Percentiles rank a stretch among this genome's conserved stretches.
Evolutionary conservation across 2,797 vertebrate genomes (phyloP).

Genomic region (Botia kubotai): DNA sequence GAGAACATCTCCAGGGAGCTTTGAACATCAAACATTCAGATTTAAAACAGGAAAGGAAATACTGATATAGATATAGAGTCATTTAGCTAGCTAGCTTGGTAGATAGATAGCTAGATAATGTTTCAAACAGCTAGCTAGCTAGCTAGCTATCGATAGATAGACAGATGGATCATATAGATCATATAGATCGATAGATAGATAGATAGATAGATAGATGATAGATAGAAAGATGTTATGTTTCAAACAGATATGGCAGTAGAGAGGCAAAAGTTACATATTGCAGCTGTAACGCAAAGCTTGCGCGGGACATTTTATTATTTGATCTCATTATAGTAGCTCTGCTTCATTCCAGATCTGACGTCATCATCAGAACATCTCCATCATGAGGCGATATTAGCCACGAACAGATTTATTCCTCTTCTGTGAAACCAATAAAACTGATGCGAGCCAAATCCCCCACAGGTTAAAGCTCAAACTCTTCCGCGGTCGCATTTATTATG

Average conservation of each 20-base stretch:
- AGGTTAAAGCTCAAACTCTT: conserved; percentile 66
- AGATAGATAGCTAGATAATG: too few species aligned
- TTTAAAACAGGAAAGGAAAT: conserved; percentile 25
- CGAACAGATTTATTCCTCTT: conserved; percentile 71
- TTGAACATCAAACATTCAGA: conserved; percentile 25
- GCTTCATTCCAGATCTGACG: conserved; percentile 1
- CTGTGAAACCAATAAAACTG: conserved; percentile 71
- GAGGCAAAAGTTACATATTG: too few species aligned
- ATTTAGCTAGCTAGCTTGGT: background rate
- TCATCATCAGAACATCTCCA: conserved; percentile 41
- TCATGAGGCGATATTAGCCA: conserved; percentile 59
- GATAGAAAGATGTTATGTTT: too few species aligned
- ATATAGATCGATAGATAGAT: too few species aligned
- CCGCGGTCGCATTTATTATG: conserved; percentile 77
- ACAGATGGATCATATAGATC: too few species aligned
- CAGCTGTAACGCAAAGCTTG: background rate
- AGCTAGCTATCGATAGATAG: too few species aligned
- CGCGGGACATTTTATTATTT: background rate
- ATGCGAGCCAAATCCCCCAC: conserved; percentile 68
- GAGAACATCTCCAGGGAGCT: conserved; percentile 25
- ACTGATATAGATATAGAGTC: background rate
- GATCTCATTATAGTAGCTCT: background rate
- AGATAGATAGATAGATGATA: too few species aligned
- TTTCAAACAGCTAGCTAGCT: too few species aligned
- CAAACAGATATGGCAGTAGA: too few species aligned